Base-by-base conservation (phyloP, 1,140 invertebrate species). In the Drosophila suzukii region DNA sequence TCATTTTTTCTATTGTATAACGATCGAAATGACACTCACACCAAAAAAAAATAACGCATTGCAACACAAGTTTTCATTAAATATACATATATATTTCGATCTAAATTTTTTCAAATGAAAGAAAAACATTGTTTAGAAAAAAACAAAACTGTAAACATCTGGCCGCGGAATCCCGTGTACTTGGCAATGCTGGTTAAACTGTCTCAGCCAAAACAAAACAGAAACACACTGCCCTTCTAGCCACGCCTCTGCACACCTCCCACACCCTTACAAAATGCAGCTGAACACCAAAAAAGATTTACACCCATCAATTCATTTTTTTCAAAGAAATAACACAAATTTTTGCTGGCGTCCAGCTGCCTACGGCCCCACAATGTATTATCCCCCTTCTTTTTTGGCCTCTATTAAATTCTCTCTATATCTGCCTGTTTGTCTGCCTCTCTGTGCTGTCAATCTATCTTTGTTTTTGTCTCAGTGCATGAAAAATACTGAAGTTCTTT, bases 121-220 rank as follows among this genome's bases (percentile, higher is more conserved):
- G 65, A 72, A 30, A 61, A 47, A 13, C 13, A 8, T 50, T 57
- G 7, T 12, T 27, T 39, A 81, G 70, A 81, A 90, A 75, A 53
- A 78, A 61, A 77, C 59, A 90, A 81, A 90, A 84, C 81, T 50
- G 84, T 91, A 90, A 84, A 80, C 83, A 92, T 93, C 92, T 92
- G 91, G 91, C 77, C 90, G 88, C 86, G 81, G 84, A 91, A 88
- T 88, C 78, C 91, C 91, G 91, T 92, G 91, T 92, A 91, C 72
- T 92, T 92, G 91, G 91, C 85, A 91, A 91, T 90, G 86, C 79
- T 77, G 78, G 76, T 65, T 49, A 60, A 72, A 51, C 54, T 75
- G 65, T 71, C 62, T 72, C 32, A 57, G 56, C 59, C 44, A 68
- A 51, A 38, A 60, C 67, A 30, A 44, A 53, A 75, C 27, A 30